Conservation (phyloP, 2,797 vertebrate species). For the Harpagifer antarcticus region DNA sequence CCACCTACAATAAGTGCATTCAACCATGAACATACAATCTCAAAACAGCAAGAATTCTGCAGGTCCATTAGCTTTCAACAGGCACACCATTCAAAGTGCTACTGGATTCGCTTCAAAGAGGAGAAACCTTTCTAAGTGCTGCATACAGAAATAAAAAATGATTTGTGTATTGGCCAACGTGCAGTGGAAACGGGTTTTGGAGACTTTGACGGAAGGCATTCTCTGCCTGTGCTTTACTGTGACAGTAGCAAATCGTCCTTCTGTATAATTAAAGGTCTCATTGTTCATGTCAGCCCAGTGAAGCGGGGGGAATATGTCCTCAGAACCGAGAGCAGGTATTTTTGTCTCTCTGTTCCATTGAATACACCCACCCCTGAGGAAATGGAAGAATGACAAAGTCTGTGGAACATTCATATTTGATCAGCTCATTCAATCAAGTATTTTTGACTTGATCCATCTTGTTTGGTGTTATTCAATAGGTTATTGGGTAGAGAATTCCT, state of each 20-base stretch:
- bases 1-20: no score
- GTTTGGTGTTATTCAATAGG: conserved; percentile 9
- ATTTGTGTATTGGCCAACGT: no score
- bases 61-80: no score
- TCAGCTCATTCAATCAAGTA: conserved; percentile 3
- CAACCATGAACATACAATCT: no score
- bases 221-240: background rate
- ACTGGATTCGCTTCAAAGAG: no score
- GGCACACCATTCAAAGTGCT: no score
- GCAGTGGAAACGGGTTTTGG: no score
- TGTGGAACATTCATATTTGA: conserved; percentile 43
- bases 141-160: no score
- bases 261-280: conserved; percentile 47
- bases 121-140: no score
- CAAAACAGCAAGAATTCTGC: no score
- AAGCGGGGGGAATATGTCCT: conserved; percentile 28
- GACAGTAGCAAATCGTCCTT: conserved; percentile 25
- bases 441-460: background rate
- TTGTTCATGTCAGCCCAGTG: conserved; percentile 50
- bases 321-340: conserved; percentile 53
- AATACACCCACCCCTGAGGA: background rate
- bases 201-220: no score
- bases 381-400: background rate
- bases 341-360: conserved; percentile 25
- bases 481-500: conserved; percentile 14